Evolutionary conservation across 2,888 invertebrate species (phyloP).

Genomic region (Ophion costatus): DNA sequence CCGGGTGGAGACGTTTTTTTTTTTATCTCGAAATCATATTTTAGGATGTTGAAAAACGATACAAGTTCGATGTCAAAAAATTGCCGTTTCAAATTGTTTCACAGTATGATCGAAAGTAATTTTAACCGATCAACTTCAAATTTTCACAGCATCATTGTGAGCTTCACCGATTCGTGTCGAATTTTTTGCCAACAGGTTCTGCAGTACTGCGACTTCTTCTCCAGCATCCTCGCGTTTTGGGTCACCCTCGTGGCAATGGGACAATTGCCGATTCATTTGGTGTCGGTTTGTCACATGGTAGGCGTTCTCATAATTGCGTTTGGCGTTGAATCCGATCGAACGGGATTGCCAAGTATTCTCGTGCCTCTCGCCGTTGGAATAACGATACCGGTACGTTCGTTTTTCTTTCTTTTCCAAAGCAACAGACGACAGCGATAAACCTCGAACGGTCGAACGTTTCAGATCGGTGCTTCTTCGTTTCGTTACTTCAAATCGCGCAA

Average conservation of each 20-base stretch:
- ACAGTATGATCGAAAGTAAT: too few relatives aligned
- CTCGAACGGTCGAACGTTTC: neutral
- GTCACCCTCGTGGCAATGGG: constrained; percentile 86
- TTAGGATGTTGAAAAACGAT: neutral
- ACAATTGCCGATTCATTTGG: constrained; percentile 81
- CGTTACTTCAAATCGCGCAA: constrained; percentile 73
- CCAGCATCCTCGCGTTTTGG: constrained; percentile 86
- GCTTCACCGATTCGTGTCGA: neutral
- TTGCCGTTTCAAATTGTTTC: neutral
- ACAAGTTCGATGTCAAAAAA: neutral
- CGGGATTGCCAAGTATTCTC: constrained; percentile 84
- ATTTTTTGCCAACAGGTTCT: constrained; percentile 81
- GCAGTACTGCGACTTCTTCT: constrained; percentile 86
- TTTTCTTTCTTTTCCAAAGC: neutral
- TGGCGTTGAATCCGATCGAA: constrained; percentile 85
- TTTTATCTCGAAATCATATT: too few relatives aligned
- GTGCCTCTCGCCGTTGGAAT: constrained; percentile 83
- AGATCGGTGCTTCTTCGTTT: constrained; percentile 75
- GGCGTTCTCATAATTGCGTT: constrained; percentile 85
- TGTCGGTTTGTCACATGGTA: constrained; percentile 84
- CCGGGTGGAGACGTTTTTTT: neutral
- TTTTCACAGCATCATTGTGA: neutral
- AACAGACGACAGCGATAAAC: neutral
- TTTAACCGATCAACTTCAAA: too few relatives aligned
- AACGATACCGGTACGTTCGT: constrained; percentile 76